Percentiles rank a stretch among this genome's conserved stretches.
Evolutionary conservation across 2,113 vertebrate genomes (phyloP).

Genomic region (Pardalotus punctatus): DNA sequence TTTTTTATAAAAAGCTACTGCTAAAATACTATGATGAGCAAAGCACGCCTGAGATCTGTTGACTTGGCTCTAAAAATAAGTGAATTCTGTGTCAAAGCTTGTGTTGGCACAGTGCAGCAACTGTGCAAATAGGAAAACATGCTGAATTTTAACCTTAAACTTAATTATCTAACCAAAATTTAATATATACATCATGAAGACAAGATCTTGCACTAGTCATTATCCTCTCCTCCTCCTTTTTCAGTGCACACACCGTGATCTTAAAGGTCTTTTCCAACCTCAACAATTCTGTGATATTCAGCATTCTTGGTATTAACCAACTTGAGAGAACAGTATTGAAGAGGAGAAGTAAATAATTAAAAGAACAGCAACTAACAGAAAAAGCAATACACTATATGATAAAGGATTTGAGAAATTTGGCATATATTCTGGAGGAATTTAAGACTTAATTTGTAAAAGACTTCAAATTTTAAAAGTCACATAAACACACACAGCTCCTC

Average conservation of each 20-base stretch:
- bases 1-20: not conserved
- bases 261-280: not conserved
- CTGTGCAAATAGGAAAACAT: not conserved
- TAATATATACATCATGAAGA: not conserved
- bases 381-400: not conserved
- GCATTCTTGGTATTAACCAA: not conserved
- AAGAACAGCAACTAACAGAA: accelerated
- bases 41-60: not conserved
- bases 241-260: not conserved
- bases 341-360: not conserved
- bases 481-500: not conserved
- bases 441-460: not conserved
- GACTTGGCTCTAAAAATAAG: not conserved
- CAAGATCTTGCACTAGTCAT: not conserved
- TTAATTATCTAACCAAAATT: not conserved
- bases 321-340: not conserved
- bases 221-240: not conserved
- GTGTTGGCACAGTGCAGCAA: not conserved
- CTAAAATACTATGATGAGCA: not conserved
- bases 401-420: not conserved
- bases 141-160: not conserved
- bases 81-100: not conserved
- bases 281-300: not conserved
- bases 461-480: not conserved
- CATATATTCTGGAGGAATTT: not conserved